These are phyloP conservation scores for Sebastes minor DNA, from an alignment of 2,797 vertebrate genomes.

Conservation along the genomic window DNA sequence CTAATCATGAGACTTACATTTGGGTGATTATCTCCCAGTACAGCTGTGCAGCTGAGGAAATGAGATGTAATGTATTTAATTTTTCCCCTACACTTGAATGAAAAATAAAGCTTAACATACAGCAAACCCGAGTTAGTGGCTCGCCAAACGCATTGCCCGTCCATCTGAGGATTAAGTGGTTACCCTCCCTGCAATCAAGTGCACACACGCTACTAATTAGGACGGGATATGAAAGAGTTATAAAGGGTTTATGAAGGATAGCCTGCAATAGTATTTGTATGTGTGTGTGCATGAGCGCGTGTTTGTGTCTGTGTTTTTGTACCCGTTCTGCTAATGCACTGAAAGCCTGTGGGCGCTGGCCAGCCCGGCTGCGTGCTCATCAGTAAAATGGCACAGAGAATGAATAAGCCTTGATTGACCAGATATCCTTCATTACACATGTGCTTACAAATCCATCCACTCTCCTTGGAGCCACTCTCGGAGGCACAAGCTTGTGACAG, in stretches of 20 bases:
- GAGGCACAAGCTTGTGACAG: constrained; percentile 51
- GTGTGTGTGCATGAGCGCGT: constrained; percentile 17
- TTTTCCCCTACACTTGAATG: constrained; percentile 58
- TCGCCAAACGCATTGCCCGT: constrained; percentile 31
- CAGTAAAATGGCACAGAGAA: constrained; percentile 78
- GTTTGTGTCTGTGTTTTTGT: constrained; percentile 31
- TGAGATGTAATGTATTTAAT: constrained; percentile 68
- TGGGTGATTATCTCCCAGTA: constrained; percentile 62
- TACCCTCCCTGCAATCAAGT: constrained; percentile 64
- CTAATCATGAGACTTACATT: constrained; percentile 60
- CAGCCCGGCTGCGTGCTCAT: constrained; percentile 60
- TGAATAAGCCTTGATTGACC: constrained; percentile 81
- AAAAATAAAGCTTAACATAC: constrained; percentile 58
- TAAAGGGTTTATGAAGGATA: constrained; percentile 66
- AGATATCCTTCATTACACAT: constrained; percentile 81
- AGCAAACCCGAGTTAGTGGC: constrained; percentile 40
- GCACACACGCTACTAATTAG: constrained; percentile 63
- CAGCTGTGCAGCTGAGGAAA: constrained; percentile 58
- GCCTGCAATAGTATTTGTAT: constrained; percentile 42
- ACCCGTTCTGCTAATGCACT: constrained; percentile 72
- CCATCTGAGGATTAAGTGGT: constrained; percentile 61
- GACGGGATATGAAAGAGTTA: constrained; percentile 54
- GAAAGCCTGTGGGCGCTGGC: constrained; percentile 71
- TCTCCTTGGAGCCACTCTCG: constrained; percentile 60
- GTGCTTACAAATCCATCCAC: constrained; percentile 67